These are phyloP conservation scores for Protophormia terraenovae DNA, from an alignment of 2,888 invertebrate species.

Conservation along the genomic window DNA sequence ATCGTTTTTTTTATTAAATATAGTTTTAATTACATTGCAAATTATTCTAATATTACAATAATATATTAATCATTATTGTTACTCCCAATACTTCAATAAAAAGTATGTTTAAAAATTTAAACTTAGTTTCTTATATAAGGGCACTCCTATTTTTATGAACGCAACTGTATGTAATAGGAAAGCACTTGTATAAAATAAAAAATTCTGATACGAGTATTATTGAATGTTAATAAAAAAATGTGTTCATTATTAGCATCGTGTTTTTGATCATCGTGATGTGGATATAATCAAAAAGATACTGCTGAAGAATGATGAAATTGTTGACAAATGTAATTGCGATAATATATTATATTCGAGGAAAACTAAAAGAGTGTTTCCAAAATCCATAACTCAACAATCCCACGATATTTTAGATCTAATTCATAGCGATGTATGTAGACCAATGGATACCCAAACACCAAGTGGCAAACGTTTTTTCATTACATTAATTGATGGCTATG, in stretches of 20 bases:
- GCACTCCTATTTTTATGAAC: too few species aligned
- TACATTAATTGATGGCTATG: neutral
- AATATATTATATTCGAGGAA: neutral
- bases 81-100: too few species aligned
- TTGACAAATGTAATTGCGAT: neutral
- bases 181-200: neutral
- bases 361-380: neutral
- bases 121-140: too few species aligned
- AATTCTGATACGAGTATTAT: neutral
- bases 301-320: neutral
- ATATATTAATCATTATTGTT: too few species aligned
- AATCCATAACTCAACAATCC: too few species aligned
- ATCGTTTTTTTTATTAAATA: too few species aligned
- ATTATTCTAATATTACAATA: too few species aligned
- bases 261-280: neutral
- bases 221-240: neutral
- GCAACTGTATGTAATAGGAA: too few species aligned
- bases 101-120: too few species aligned
- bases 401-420: neutral
- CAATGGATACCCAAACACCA: neutral
- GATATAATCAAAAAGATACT: neutral
- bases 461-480: neutral
- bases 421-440: neutral
- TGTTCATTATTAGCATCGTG: constrained; percentile 23
- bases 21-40: too few species aligned